Evolutionary conservation across 2,888 invertebrate genomes (phyloP).

Genomic region (Masnerella sp.): DNA sequence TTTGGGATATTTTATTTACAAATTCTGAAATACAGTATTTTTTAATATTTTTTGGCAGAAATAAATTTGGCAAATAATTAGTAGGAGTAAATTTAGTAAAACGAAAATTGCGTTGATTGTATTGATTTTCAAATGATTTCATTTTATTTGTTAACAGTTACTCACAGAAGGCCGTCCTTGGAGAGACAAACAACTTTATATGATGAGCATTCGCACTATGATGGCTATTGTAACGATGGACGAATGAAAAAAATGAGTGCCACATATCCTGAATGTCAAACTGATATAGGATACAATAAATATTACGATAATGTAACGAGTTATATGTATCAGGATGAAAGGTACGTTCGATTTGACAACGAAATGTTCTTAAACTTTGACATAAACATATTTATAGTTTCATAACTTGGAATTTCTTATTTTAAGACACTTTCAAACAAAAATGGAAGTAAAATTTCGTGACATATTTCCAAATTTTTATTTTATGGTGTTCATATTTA

Average conservation of each 20-base stretch:
- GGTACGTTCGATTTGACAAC: constrained; percentile 63
- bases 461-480: no score
- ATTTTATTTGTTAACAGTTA: constrained; percentile 66
- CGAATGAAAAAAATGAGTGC: constrained; percentile 72
- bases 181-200: constrained; percentile 89
- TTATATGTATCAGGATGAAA: constrained; percentile 82
- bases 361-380: background rate
- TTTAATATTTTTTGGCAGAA: no score
- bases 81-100: no score
- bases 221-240: constrained; percentile 73
- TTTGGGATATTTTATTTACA: no score
- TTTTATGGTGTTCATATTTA: background rate
- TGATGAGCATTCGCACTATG: constrained; percentile 84
- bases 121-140: constrained; percentile 4
- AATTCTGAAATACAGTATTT: no score
- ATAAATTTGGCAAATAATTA: no score
- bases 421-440: no score
- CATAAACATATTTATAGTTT: no score
- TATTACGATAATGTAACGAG: constrained; percentile 82
- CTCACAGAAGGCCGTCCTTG: constrained; percentile 84
- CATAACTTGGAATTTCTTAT: no score
- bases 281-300: constrained; percentile 81
- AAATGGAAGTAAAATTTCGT: no score
- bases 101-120: no score
- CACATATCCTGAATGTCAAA: constrained; percentile 73